These are phyloP conservation scores for Caenorhabditis becei DNA, from an alignment of 2,888 invertebrate genomes.

Conservation along the genomic window DNA sequence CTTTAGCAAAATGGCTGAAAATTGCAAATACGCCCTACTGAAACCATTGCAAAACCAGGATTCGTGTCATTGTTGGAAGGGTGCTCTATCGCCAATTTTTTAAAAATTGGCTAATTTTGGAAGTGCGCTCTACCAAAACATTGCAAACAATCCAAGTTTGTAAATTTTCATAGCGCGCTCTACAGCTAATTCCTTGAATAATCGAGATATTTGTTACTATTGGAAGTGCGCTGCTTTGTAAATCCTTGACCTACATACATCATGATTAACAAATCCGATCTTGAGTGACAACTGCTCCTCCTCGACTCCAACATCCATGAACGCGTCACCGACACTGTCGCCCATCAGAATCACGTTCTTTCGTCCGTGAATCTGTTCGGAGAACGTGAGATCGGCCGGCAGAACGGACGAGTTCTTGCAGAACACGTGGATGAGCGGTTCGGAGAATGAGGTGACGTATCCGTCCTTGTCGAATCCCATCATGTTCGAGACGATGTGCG, in stretches of 20 bases:
- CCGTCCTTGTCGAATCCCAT: slow-evolving; percentile 76
- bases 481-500: slow-evolving; percentile 80
- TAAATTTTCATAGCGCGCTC: too few relatives aligned
- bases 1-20: too few relatives aligned
- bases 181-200: too few relatives aligned
- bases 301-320: slow-evolving; percentile 92
- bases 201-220: too few relatives aligned
- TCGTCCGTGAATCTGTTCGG: slow-evolving; percentile 81
- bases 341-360: slow-evolving; percentile 92
- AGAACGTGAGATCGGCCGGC: slow-evolving; percentile 55
- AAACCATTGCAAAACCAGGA: too few relatives aligned
- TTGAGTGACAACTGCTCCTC: slow-evolving; percentile 86
- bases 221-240: too few relatives aligned
- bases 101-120: slow-evolving; percentile 3
- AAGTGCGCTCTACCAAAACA: too few relatives aligned
- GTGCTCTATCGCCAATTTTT: slow-evolving; percentile 5
- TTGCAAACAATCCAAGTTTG: too few relatives aligned
- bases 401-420: slow-evolving; percentile 94
- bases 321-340: slow-evolving; percentile 92
- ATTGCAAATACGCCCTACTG: too few relatives aligned
- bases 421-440: slow-evolving; percentile 91
- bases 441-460: slow-evolving; percentile 85
- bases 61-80: too few relatives aligned
- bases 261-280: slow-evolving; percentile 91
- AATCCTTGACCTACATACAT: slow-evolving; percentile 47